phyloP scores from a whole-genome alignment of 1,140 invertebrate genomes.

The Lethrus apterus region DNA sequence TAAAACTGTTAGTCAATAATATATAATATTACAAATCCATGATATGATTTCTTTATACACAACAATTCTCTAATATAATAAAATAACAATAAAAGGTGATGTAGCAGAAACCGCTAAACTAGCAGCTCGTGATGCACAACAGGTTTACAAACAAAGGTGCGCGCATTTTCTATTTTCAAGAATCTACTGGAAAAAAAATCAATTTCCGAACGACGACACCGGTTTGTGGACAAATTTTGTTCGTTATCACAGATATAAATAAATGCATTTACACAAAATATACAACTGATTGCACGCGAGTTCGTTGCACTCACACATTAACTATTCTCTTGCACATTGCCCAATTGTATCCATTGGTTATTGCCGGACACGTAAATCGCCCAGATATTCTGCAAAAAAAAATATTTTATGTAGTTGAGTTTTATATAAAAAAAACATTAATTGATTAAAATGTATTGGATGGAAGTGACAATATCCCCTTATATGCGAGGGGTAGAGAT shows the following conservation, averaged over 20 bases:
- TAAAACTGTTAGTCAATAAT: conserved; percentile 32
- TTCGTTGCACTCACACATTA: conserved; percentile 23
- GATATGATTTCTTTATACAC: conserved; percentile 41
- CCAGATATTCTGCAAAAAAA: no score
- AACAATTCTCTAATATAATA: conserved; percentile 33
- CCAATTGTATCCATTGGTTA: conserved; percentile 20
- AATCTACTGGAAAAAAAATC: conserved; percentile 10
- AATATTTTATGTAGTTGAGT: no score
- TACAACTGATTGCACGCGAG: conserved; percentile 37
- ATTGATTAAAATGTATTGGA: no score
- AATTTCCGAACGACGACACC: conserved; percentile 15
- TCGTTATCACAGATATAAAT: conserved; percentile 58
- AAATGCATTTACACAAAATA: conserved; percentile 49
- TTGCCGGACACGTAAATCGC: no score
- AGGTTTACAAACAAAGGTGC: conserved; percentile 35
- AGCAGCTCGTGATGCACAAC: conserved; percentile 27
- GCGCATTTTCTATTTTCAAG: conserved; percentile 21
- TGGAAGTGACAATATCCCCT: no score
- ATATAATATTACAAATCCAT: conserved; percentile 35
- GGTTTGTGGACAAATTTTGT: conserved; percentile 33
- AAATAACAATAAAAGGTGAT: conserved; percentile 25
- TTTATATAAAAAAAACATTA: neutral
- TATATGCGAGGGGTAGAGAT: no score
- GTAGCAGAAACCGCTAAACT: conserved; percentile 14
- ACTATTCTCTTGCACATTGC: conserved; percentile 30